Conservation (phyloP, 2,888 invertebrate species). For the Polietes domitor region DNA sequence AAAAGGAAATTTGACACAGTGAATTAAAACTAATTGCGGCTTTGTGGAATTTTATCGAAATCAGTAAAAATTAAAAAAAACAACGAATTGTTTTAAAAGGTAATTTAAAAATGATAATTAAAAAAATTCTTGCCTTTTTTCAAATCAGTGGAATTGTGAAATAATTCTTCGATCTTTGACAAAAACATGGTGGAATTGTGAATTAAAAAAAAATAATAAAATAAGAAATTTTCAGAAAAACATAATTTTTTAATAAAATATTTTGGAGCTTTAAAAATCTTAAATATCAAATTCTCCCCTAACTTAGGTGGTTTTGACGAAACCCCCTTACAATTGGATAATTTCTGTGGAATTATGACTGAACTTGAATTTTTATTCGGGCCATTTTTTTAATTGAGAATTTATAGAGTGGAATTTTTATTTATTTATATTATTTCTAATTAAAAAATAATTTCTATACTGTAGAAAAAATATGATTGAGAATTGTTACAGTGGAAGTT, state of each 20-base stretch:
- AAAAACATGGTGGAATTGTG: neutral
- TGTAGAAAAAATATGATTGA: no score
- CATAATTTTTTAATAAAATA: neutral
- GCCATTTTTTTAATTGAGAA: no score
- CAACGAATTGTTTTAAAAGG: neutral
- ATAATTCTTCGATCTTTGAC: neutral
- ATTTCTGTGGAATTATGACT: no score
- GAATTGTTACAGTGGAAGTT: no score
- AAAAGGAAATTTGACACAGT: neutral
- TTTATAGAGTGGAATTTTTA: no score
- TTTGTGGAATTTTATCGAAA: neutral
- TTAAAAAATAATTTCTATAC: no score
- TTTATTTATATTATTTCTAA: no score
- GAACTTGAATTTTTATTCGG: no score
- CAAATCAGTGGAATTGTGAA: conserved; percentile 25
- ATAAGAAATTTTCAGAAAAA: neutral
- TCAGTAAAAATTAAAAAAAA: neutral
- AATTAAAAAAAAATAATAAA: neutral
- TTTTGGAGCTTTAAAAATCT: no score
- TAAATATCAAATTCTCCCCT: no score
- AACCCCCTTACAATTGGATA: no score
- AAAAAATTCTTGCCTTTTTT: neutral
- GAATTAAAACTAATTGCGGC: neutral
- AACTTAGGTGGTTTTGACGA: no score
- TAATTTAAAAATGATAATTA: neutral